Evolutionary conservation across 92 coral and sea anemone species (phyloP), one percentile per base, ranked within the genome.

Genomic region (Porites evermanni): DNA sequence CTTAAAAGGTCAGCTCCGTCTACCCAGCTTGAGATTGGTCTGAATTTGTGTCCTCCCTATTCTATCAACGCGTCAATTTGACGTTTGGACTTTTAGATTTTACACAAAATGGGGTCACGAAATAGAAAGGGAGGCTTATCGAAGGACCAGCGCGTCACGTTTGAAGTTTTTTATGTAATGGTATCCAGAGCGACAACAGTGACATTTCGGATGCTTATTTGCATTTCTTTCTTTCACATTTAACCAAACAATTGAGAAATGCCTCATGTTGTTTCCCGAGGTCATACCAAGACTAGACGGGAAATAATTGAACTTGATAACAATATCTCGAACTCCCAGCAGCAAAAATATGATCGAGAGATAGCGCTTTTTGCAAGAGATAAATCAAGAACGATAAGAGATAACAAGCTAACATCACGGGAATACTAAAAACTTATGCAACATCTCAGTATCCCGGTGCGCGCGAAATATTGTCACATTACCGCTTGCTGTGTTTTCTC

Each of bases 261-360:
- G 26, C 13, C 58, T 18, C 19, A 18, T 61, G 78, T 70, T 80
- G 85, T 18, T 38, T 68, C 24, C 44, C 29, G 65, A 59, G 86
- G 86, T 81, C 86, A 81, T 66, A 81, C 86, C 23, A 4, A 8
- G 79, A 74, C 80, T 75, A 73, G 87, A 83, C 80, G 87, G 80
- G 87, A 83, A 83, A 19, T 14, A 64, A 23, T 64, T 52, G 80
- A 23, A 80, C 75, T 60, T 53, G 77, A 80, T 68, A 54, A 20
- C 56, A 19, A 56, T 80, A 80, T 81, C 86, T 70, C 77, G 52
- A 1, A 38, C 59, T 70, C 7, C 32, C 86, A 81, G 86, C 32
- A 53, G 78, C 61, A 69, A 70, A 70, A 56, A 56, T 56, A 56
- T 58, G 78, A 19, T 44, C 47, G 56, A 81, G 75, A 70, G 44